phyloP scores from a whole-genome alignment of 1,140 invertebrate species.

The Ceratosolen fusciceps region DNA sequence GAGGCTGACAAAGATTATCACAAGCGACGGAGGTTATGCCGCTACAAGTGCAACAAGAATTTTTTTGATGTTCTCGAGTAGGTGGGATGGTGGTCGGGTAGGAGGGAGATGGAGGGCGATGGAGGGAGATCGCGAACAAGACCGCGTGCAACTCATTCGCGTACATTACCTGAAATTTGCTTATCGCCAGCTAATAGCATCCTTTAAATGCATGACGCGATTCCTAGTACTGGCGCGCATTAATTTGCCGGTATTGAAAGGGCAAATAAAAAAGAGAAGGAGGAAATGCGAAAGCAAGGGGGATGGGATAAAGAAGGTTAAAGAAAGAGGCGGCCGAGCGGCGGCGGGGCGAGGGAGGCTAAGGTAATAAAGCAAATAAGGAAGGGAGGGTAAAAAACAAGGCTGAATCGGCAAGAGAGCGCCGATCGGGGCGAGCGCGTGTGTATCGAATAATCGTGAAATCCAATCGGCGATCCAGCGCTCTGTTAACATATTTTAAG shows the following conservation, averaged over 20 bases:
- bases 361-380: not conserved
- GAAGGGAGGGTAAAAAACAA: not conserved
- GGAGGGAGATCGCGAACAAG: not conserved
- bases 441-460: slow-evolving; percentile 36
- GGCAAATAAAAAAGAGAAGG: not conserved
- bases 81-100: too few species aligned
- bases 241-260: not conserved
- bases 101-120: too few species aligned
- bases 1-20: not conserved
- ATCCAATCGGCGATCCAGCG: slow-evolving; percentile 38
- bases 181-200: slow-evolving; percentile 30
- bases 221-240: not conserved
- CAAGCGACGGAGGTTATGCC: not conserved
- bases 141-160: not conserved
- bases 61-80: not conserved
- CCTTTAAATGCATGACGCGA: slow-evolving; percentile 34
- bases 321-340: not conserved
- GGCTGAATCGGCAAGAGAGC: not conserved
- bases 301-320: not conserved
- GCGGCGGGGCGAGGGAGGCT: not conserved
- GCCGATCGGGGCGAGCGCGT: not conserved
- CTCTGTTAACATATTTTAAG: slow-evolving; percentile 40
- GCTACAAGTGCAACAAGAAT: not conserved
- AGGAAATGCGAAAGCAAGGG: not conserved
- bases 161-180: slow-evolving; percentile 19